These are phyloP conservation scores for Mugil cephalus DNA, from an alignment of 2,113 vertebrate species.

Conservation along the genomic window DNA sequence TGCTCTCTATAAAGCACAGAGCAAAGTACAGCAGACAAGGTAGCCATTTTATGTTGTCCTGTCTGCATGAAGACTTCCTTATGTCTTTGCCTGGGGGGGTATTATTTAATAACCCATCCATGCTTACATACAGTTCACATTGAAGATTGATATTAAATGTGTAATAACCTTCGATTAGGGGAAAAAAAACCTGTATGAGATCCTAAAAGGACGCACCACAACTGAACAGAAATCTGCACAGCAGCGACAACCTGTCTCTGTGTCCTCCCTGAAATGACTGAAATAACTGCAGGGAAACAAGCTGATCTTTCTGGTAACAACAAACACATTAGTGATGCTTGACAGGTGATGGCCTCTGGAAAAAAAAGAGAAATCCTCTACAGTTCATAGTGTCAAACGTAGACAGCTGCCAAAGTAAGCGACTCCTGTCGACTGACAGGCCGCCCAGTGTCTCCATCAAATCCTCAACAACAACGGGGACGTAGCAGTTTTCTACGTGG, in stretches of 20 bases:
- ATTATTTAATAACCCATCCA: not conserved
- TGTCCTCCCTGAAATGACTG: conserved; percentile 33
- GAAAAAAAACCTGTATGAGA: not conserved
- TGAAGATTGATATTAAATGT: not conserved
- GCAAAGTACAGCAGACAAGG: not conserved
- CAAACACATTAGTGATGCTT: conserved; percentile 71
- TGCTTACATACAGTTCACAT: too few species aligned
- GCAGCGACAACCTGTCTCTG: not conserved
- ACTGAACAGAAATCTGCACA: not conserved
- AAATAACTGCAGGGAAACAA: conserved; percentile 53
- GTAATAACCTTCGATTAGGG: not conserved
- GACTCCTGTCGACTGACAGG: conserved; percentile 44
- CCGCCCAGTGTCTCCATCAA: conserved; percentile 46
- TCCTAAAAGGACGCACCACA: not conserved
- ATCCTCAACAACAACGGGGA: conserved; percentile 47
- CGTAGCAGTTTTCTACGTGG: conserved; percentile 10
- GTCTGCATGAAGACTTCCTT: not conserved
- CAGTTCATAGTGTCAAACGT: conserved; percentile 67
- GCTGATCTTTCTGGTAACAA: conserved; percentile 58
- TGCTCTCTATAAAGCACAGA: too few species aligned
- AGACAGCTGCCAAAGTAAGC: conserved; percentile 63
- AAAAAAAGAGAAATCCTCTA: conserved; percentile 58
- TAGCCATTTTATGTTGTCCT: not conserved
- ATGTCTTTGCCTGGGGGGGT: not conserved
- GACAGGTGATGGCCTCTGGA: conserved; percentile 69